Evolutionary conservation across 2,797 vertebrate species (phyloP), one percentile per base, ranked within the genome.

Genomic region (Sebastes hubbsi): DNA sequence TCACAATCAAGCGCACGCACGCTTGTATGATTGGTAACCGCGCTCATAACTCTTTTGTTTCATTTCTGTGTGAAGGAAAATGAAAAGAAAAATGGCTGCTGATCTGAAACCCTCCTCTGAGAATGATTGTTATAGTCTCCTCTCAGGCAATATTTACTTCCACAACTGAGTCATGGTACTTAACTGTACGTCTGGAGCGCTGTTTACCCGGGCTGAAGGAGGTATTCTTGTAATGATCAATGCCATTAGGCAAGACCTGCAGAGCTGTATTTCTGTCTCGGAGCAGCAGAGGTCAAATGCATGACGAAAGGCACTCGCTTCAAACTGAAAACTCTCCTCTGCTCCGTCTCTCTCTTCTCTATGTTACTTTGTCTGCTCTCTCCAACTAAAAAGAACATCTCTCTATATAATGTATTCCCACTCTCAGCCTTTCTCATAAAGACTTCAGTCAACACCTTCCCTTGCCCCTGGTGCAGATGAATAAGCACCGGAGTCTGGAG

Each of bases 221-320:
- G 81, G 78, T 80, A 87, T 89, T 90, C 86, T 90, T 86, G 72
- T 85, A 89, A 80, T 89, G 89, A 93, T 91, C 86, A 88, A 91
- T 89, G 87, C 87, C 88, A 92, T 90, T 87, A 91, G 83, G 82
- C 78, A 75, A 74, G 75, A 89, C 84, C 80, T 82, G 81, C 85
- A 75, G 78, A 73, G 89, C 84, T n/a, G 55, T 75, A 78, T 90
- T 91, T 89, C 87, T 84, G 87, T 83, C 83, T 87, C 30, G 3
- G 63, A 63, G 73, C 85, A 71, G 80, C 73, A 72, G 77, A 79
- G 87, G 86, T 90, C 83, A 88, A 88, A 83, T 29, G 79, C 58
- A 88, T 46, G 38, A 85, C 72, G 54, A 87, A 85, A 88, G 73
- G 32, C 46, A 66, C 61, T 84, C 73, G 70, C 38, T 52, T 67